Evolutionary conservation across 2,113 vertebrate species (phyloP), one percentile per base, ranked within the genome.

Genomic region (Dasyornis broadbenti): DNA sequence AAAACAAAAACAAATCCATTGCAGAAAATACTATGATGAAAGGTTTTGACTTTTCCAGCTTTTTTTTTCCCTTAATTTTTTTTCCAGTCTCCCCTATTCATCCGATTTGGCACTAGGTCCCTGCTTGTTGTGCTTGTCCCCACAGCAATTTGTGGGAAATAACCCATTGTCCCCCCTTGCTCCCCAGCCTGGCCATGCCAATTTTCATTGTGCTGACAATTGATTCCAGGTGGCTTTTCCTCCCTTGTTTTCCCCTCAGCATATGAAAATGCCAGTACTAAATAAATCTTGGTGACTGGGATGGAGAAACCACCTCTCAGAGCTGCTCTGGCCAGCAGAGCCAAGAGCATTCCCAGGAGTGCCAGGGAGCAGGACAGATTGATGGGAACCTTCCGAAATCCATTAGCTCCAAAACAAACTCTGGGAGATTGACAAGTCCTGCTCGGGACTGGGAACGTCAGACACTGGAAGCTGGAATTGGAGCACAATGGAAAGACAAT

Each of bases 151-250:
- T 94, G 86, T 91, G 91, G 86, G 94, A 94, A 95, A 95, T 84
- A 89, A 89, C 63, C 86, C 65, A 89, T 56, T 94, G 92, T 96
- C 94, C 91, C 88, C 47, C 91, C 64, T 93, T 82, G 92, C 91
- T 94, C 91, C 79, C 91, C 69, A 84, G 94, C 4, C 30, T 76
- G 70, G 63, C 94, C 53, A 86, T 95, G 92, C 93, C 94, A 96
- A 14, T 93, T 92, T 78, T 88, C 88, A 97, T 91, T 94, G 92
- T 96, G 79, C 90, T 94, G 69, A 84, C 85, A 92, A 97, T 89
- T 88, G 79, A 83, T 93, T 96, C 92, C 87, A 94, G 93, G 92
- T 92, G 92, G 21, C 4, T 39, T 56, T 77, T 33, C 50, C 66
- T 64, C 54, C 12, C 10, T 78, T 52, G n/a, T 76, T 44, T 52